These are phyloP conservation scores for Rhipidura dahli DNA, from an alignment of 2,113 vertebrate genomes.

Conservation along the genomic window DNA sequence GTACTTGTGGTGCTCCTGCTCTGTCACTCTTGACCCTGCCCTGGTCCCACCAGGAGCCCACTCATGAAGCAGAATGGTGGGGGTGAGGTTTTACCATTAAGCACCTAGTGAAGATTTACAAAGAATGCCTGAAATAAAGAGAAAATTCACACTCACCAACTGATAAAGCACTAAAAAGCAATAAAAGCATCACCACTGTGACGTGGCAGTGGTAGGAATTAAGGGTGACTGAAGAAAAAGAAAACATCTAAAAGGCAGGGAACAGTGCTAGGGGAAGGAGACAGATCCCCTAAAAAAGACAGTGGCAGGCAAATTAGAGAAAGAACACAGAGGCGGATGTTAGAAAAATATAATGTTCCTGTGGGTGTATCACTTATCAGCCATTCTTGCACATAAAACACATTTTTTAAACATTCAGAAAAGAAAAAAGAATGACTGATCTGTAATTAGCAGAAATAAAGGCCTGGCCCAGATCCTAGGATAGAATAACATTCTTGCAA, in stretches of 20 bases:
- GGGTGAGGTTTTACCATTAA: not conserved
- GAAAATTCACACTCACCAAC: not conserved
- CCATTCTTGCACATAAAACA: conserved; percentile 50
- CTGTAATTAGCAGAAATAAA: conserved; percentile 59
- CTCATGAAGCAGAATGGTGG: not conserved
- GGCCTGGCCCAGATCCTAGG: conserved; percentile 30
- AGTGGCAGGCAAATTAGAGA: conserved; percentile 40
- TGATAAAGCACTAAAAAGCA: not conserved
- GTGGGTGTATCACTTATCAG: conserved; percentile 60
- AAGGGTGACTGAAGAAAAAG: not conserved
- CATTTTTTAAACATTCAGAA: conserved; percentile 43
- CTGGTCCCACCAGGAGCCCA: not conserved
- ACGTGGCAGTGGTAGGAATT: not conserved
- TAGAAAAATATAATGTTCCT: conserved; percentile 59
- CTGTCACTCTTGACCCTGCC: not conserved
- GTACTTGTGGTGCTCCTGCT: not conserved
- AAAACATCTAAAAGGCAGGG: conserved; percentile 1
- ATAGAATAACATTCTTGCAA: conserved; percentile 1
- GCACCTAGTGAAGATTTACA: not conserved
- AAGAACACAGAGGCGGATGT: conserved; percentile 56
- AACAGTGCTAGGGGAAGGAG: not conserved
- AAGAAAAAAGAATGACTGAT: conserved; percentile 57
- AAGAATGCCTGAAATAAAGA: not conserved
- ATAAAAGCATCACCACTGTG: not conserved
- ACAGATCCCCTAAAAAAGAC: conserved; percentile 39